Evolutionary conservation across 2,113 vertebrate species (phyloP), one percentile per base, ranked within the genome.

Genomic region (Lampris megalopsis): DNA sequence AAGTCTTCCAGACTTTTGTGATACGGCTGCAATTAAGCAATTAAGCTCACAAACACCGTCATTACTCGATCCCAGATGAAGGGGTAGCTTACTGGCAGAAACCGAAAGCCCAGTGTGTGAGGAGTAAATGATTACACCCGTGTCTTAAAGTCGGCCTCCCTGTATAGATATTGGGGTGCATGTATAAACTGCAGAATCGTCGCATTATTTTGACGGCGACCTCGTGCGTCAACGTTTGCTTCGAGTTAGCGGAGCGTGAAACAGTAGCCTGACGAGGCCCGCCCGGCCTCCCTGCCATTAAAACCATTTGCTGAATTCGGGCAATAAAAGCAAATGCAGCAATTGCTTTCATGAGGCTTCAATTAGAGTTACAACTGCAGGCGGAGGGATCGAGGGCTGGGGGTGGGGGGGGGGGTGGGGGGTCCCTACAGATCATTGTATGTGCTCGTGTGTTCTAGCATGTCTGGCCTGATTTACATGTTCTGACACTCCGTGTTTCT

Each of bases 291-390:
- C 67, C 70, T 70, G 76, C 86, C 83, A 90, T 91, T 91, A 88
- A 90, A 90, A 85, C 83, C 53, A 90, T 92, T 90, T 89, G 86
- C 92, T 86, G 80, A 91, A 91, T 91, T 88, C 85, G 71, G 79
- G 81, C 83, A 73, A 73, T 92, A 90, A 90, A 91, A 84, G 86
- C 80, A 92, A 90, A 90, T 78, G 82, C 85, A 81, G 88, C 77
- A 86, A 88, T 89, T 85, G 79, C 79, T 77, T 69, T 77, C 90
- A 89, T 87, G 76, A 89, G 89, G 89, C 74, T 91, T 86, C 80
- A 90, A 87, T 90, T 91, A 89, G 62, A 75, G 83, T 79, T 75
- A 86, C 70, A 66, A 84, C 71, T 2, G 4, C 73, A 81, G 76
- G 75, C 57, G 10, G 82, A 62, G 68, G 73, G 13, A 56, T n/a